These are phyloP conservation scores for Podarcis muralis DNA, from an alignment of 2,113 vertebrate species.

Conservation along the genomic window DNA sequence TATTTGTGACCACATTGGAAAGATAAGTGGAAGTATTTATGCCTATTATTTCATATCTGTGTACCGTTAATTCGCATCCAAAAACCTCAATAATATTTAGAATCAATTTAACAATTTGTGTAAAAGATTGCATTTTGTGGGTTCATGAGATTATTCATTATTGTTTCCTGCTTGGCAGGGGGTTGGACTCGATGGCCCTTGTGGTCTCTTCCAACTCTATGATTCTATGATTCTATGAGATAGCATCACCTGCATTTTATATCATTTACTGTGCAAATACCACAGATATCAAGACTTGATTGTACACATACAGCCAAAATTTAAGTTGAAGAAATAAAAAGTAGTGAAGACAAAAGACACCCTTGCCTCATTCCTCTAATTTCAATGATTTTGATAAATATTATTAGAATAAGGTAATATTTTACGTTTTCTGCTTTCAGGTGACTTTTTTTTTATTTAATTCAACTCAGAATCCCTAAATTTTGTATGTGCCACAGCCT, in stretches of 20 bases:
- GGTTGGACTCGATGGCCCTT: no score
- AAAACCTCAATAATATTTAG: not conserved
- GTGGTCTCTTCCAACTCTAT: no score
- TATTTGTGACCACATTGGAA: not conserved
- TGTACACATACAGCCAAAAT: not conserved
- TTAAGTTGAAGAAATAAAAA: not conserved
- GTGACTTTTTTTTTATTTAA: not conserved
- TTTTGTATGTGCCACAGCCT: not conserved
- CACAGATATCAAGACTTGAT: not conserved
- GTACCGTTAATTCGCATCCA: not conserved
- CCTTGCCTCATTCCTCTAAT: not conserved
- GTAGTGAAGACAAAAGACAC: not conserved
- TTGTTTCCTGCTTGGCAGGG: no score
- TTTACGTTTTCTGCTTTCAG: not conserved
- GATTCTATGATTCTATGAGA: no score
- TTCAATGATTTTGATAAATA: not conserved
- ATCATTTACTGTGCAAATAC: not conserved
- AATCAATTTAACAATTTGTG: not conserved
- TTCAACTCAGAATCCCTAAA: not conserved
- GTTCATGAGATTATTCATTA: not conserved
- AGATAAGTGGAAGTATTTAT: not conserved
- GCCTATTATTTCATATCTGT: not conserved
- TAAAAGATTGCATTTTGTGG: not conserved
- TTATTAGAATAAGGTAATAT: not conserved
- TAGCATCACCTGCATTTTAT: not conserved